A percentile compares a stretch with the other conserved stretches of the same genome.
These are phyloP conservation scores for Petrocephalus schoutedeni DNA, from an alignment of 2,797 vertebrate genomes.

Conservation along the genomic window DNA sequence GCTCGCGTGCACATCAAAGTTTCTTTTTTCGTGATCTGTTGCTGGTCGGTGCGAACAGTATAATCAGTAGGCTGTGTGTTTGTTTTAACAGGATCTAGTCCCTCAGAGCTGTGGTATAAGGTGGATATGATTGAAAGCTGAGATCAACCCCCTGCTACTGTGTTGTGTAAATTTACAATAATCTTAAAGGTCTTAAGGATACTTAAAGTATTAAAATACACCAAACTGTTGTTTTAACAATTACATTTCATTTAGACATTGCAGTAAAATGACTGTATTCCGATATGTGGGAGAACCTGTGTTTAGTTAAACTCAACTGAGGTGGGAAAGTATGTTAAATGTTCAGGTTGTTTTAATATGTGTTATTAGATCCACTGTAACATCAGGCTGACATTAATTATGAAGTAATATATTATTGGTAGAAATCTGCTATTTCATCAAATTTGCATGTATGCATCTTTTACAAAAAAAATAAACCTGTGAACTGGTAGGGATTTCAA, in stretches of 20 bases:
- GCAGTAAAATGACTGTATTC: background rate
- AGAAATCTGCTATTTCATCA: background rate
- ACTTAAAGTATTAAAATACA: background rate
- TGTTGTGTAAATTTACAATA: background rate
- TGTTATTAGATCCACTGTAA: background rate
- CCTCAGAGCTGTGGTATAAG: background rate
- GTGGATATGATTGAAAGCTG: background rate
- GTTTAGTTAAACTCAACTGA: background rate
- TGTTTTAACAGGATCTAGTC: background rate
- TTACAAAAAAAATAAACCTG: background rate
- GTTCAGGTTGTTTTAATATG: background rate
- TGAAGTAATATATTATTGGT: background rate
- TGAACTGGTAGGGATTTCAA: background rate
- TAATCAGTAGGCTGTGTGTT: background rate
- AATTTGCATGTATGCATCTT: background rate
- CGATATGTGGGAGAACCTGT: background rate
- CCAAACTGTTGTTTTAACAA: background rate
- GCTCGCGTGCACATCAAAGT: background rate
- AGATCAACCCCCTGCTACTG: background rate
- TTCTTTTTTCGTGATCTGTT: background rate
- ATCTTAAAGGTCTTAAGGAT: background rate
- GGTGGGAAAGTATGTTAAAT: background rate
- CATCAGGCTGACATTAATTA: background rate
- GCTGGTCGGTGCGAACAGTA: background rate
- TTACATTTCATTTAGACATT: background rate